phyloP scores from a whole-genome alignment of 2,113 vertebrate genomes.

The Brienomyrus brachyistius region DNA sequence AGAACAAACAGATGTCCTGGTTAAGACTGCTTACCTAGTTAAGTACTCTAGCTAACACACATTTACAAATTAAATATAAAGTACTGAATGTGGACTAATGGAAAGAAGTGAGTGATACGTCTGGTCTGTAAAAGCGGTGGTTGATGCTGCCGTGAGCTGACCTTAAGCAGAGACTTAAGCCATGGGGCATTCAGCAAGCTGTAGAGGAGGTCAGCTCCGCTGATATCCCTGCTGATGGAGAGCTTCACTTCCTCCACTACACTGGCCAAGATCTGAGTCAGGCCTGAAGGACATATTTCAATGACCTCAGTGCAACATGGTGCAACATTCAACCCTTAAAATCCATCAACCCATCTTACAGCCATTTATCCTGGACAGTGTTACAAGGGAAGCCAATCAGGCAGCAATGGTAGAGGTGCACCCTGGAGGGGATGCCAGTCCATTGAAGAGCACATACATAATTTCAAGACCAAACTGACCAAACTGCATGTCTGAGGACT shows the following conservation, averaged over 20 bases:
- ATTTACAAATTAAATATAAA: neutral
- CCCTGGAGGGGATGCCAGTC: neutral
- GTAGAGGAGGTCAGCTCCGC: slow-evolving; percentile 67
- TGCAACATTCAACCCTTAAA: neutral
- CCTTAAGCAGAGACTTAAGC: slow-evolving; percentile 79
- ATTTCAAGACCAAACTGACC: neutral
- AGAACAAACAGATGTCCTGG: neutral
- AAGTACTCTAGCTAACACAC: neutral
- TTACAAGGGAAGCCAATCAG: neutral
- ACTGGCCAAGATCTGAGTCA: slow-evolving; percentile 64
- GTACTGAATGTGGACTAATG: neutral
- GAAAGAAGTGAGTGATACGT: neutral
- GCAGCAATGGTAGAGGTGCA: neutral
- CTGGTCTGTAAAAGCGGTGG: neutral
- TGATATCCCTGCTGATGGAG: slow-evolving; percentile 64
- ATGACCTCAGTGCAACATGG: neutral
- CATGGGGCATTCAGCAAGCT: slow-evolving; percentile 75
- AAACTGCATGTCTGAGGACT: neutral
- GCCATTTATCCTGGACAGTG: neutral
- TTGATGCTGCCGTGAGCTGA: slow-evolving; percentile 34
- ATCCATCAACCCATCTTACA: neutral
- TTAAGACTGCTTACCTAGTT: neutral
- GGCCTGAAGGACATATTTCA: slow-evolving; percentile 44
- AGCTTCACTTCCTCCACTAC: slow-evolving; percentile 68
- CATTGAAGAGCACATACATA: neutral